These are phyloP conservation scores for Platycercus adscitus DNA, from an alignment of 2,113 vertebrate genomes.

Conservation along the genomic window DNA sequence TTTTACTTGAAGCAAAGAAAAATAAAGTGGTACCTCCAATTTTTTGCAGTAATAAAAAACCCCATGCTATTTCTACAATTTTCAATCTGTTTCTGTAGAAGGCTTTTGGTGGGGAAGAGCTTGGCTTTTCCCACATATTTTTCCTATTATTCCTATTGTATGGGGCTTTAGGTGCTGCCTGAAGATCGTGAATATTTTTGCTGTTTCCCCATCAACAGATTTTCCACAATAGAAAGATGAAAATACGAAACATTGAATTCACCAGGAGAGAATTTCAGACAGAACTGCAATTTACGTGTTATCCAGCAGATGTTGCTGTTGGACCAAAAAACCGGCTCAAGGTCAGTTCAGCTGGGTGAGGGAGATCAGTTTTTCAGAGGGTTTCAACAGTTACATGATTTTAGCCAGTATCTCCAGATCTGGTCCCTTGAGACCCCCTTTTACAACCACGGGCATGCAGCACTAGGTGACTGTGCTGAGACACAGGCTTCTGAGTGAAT, in stretches of 20 bases:
- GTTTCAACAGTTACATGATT: background rate
- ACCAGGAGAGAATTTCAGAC: background rate
- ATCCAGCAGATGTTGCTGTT: constrained; percentile 64
- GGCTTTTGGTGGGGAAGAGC: background rate
- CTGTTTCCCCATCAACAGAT: background rate
- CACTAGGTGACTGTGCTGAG: background rate
- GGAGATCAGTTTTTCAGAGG: background rate
- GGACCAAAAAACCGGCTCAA: background rate
- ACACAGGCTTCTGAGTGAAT: background rate
- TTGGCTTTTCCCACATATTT: background rate
- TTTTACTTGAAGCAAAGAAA: background rate
- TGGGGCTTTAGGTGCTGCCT: background rate
- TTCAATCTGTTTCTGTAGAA: background rate
- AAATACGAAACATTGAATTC: background rate
- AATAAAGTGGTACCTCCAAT: background rate
- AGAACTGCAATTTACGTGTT: background rate
- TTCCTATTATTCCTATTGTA: background rate
- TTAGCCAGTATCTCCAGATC: background rate
- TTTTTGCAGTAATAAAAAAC: background rate
- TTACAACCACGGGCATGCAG: background rate
- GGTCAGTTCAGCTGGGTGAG: background rate
- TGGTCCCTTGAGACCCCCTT: background rate
- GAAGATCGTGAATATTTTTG: background rate
- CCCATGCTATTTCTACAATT: background rate
- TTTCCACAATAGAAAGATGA: background rate